Evolutionary conservation across 2,888 invertebrate genomes (phyloP).

Genomic region (Fragum whitleyi): DNA sequence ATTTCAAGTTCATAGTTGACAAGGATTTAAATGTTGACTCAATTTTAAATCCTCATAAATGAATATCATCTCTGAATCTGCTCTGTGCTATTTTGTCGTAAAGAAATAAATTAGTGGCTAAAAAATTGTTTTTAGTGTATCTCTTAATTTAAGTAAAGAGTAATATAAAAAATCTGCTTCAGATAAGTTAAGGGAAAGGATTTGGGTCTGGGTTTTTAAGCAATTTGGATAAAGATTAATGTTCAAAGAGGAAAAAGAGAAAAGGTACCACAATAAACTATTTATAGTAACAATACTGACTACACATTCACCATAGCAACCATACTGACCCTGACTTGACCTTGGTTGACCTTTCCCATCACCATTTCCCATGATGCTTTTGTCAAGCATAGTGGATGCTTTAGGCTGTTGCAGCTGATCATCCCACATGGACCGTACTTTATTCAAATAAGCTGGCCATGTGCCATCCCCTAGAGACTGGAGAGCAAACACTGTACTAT

Average conservation of each 20-base stretch:
- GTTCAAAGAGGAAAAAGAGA: neutral
- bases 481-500: constrained; percentile 83
- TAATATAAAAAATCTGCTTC: neutral
- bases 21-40: no score
- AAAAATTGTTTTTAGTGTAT: no score
- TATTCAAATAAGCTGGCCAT: constrained; percentile 78
- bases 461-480: constrained; percentile 79
- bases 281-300: neutral
- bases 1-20: no score
- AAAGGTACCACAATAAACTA: neutral
- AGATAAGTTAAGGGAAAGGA: neutral
- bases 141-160: no score
- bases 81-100: no score
- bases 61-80: no score
- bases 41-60: no score
- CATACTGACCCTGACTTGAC: constrained; percentile 31
- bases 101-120: no score
- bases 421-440: constrained; percentile 82
- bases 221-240: neutral
- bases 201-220: neutral
- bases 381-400: constrained; percentile 58
- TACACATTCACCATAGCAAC: constrained; percentile 22
- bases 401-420: constrained; percentile 70
- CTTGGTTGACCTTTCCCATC: constrained; percentile 60
- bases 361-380: constrained; percentile 57